Conservation (phyloP, 2,113 vertebrate species). For the Protobothrops mucrosquamatus region DNA sequence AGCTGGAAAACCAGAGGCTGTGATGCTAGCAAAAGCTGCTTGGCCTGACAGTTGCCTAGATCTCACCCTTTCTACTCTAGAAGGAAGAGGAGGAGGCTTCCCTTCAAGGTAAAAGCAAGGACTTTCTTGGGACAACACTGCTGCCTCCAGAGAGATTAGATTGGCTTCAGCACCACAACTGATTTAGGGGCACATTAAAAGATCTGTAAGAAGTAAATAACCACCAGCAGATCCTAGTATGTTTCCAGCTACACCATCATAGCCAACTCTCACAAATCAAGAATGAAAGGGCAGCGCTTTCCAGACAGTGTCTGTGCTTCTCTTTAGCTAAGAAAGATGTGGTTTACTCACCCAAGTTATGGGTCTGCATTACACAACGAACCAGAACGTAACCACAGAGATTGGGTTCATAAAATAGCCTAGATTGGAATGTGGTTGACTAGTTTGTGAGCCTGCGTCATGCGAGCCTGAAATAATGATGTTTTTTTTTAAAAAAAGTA, state of each 20-base stretch:
- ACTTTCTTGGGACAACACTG: neutral
- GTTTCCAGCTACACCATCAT: neutral
- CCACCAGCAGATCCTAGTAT: neutral
- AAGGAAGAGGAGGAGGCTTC: neutral
- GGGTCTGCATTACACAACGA: neutral
- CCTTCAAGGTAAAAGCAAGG: neutral
- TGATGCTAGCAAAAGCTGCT: conserved; percentile 6
- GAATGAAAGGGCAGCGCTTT: neutral
- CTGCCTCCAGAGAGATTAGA: neutral
- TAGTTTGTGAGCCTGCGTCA: neutral
- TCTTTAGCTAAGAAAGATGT: neutral
- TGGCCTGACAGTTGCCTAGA: neutral
- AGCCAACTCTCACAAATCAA: neutral
- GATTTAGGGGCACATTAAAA: neutral
- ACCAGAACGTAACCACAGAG: neutral
- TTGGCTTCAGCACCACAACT: neutral
- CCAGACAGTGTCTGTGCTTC: neutral
- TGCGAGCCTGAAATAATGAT: neutral
- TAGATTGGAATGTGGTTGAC: neutral
- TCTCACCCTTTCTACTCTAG: conserved; percentile 15
- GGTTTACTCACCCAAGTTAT: neutral
- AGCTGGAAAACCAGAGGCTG: conserved; percentile 4
- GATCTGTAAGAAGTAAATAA: neutral
- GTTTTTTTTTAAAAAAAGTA: neutral
- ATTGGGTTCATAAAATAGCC: neutral